Base-by-base conservation (phyloP, 2,888 invertebrate species). In the Leptura quadrifasciata region DNA sequence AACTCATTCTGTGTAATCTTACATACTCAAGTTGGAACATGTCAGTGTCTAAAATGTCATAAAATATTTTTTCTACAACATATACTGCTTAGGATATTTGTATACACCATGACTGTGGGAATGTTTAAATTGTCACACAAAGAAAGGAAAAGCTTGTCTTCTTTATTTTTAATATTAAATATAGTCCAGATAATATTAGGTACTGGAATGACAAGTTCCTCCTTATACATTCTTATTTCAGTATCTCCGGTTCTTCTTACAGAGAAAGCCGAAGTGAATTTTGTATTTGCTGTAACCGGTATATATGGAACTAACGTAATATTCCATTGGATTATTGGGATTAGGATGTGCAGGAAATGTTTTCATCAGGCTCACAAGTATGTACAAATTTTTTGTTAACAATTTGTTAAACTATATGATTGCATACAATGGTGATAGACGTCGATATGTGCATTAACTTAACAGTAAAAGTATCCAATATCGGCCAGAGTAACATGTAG, bases 221-320 rank as follows among this genome's bases (percentile, higher is more conserved):
- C 89, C 0, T 73, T 87, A 21, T 89, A 89, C 73, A 82, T 89
- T 21, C 87, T 85, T 63, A 71, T 86, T 52, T 78, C 83, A 27
- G 83, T 89, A 55, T 84, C 88, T 4, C 88, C 88, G 64, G 81
- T 87, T 79, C 76, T 89, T n/a, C 87, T 86, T 74, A 85, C 88
- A 3, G 89, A 89, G 82, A 86, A 86, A 70, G 84, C 88, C 0
- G 89, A 89, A 84, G 85, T 89, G 20, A 84, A 83, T 74, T 89
- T 89, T 76, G 88, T 88, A 27, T 89, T 89, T 81, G 84, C 85
- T 1, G 87, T 88, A 20, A 88, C 87, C 61, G 87, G 84, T 35
- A 84, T 89, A 74, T 89, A 85, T 76, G 89, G 89, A 3, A 84
- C 85, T 9, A 87, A 89, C 60, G 83, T 89, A 8, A 84, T 88